Conservation (phyloP, 2,113 vertebrate genomes). For the Ptyas mucosa region DNA sequence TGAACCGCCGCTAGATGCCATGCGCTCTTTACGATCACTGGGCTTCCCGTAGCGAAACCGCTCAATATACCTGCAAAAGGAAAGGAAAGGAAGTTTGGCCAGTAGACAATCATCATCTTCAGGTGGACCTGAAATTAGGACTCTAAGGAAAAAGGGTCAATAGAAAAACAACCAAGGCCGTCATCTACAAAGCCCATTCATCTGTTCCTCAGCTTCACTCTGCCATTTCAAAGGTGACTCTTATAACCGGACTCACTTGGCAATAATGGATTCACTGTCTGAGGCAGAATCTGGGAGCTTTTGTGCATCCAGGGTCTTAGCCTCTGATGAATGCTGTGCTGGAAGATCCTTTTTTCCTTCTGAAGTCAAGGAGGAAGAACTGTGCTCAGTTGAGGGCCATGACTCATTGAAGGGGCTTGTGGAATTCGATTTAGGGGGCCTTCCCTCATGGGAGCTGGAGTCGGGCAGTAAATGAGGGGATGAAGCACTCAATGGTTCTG, state of each 20-base stretch:
- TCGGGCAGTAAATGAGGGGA: conserved; percentile 25
- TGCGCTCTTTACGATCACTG: conserved; percentile 76
- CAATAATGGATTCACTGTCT: conserved; percentile 71
- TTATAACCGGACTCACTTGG: conserved; percentile 67
- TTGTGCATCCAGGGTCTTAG: conserved; percentile 22
- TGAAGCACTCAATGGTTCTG: conserved; percentile 6
- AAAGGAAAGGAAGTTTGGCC: not conserved
- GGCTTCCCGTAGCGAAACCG: conserved; percentile 82
- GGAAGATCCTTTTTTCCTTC: conserved; percentile 5
- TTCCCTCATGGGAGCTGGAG: not conserved
- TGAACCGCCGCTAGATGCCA: conserved; percentile 38
- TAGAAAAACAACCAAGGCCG: not conserved
- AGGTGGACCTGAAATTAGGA: not conserved
- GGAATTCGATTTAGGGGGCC: conserved; percentile 27
- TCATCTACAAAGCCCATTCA: not conserved
- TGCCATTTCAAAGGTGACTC: not conserved
- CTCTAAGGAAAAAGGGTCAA: not conserved
- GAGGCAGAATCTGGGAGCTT: not conserved
- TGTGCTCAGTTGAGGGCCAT: conserved; percentile 71
- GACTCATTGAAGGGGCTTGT: conserved; percentile 67
- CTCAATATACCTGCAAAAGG: conserved; percentile 75
- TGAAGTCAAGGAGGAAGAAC: conserved; percentile 42
- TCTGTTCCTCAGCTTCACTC: not conserved
- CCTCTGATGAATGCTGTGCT: not conserved
- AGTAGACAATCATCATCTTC: not conserved